Evolutionary conservation across 2,797 vertebrate genomes (phyloP).

Genomic region (Protonibea diacanthus): DNA sequence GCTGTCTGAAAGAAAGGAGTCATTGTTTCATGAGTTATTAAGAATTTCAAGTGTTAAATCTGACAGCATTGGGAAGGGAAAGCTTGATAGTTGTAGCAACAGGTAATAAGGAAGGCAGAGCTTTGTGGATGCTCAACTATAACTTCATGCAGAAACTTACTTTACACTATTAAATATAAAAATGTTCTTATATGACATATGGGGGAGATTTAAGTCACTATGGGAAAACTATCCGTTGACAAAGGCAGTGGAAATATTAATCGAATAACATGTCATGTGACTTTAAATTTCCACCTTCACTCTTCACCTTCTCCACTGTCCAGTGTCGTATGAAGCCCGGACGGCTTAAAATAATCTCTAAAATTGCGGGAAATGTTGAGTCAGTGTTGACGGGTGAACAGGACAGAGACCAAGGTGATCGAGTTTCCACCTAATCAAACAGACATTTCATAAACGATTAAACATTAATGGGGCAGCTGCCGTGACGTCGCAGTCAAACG

Average conservation of each 20-base stretch:
- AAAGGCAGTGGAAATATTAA: neutral
- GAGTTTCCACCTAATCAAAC: slow-evolving; percentile 68
- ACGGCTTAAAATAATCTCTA: neutral
- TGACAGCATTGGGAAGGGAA: neutral
- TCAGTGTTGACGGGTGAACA: neutral
- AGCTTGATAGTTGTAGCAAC: neutral
- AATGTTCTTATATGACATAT: neutral
- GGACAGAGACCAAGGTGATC: slow-evolving; percentile 42
- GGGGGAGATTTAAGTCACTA: neutral
- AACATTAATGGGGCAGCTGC: slow-evolving; percentile 68
- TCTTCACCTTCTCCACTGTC: neutral
- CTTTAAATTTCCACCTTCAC: slow-evolving; percentile 17
- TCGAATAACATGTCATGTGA: neutral
- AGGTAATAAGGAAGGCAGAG: neutral
- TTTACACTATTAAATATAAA: neutral
- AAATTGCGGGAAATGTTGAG: slow-evolving; percentile 21
- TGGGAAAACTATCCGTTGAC: neutral
- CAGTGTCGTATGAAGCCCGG: slow-evolving; percentile 9
- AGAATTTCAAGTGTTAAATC: no score
- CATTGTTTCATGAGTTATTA: no score
- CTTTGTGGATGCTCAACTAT: neutral
- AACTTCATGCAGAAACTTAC: neutral
- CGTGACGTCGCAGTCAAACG: slow-evolving; percentile 42
- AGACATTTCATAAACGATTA: slow-evolving; percentile 78
- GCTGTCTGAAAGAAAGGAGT: no score